Conservation (phyloP, 2,113 vertebrate species). For the Labrus mixtus region DNA sequence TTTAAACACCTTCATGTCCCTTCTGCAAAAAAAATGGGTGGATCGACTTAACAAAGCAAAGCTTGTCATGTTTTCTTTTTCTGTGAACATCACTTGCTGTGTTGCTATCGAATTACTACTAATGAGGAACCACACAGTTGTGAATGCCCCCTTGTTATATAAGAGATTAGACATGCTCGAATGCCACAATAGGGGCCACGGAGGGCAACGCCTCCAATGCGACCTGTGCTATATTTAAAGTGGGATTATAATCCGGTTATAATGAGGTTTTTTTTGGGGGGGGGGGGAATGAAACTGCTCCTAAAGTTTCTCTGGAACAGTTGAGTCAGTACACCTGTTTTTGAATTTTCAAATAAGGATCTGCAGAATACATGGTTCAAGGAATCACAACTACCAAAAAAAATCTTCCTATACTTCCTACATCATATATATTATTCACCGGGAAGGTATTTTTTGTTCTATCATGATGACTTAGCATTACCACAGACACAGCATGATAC, state of each 20-base stretch:
- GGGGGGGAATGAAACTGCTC: conserved; percentile 8
- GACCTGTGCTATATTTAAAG: conserved; percentile 45
- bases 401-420: neutral
- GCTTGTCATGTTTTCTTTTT: conserved; percentile 48
- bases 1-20: conserved; percentile 9
- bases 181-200: conserved; percentile 41
- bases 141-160: conserved; percentile 64
- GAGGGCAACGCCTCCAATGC: conserved; percentile 54
- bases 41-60: conserved; percentile 28
- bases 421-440: neutral
- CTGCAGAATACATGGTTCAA: neutral
- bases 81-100: conserved; percentile 39
- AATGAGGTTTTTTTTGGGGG: conserved; percentile 11
- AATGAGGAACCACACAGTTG: conserved; percentile 57
- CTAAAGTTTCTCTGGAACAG: conserved; percentile 31
- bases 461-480: conserved; percentile 43
- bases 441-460: conserved; percentile 21
- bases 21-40: conserved; percentile 19
- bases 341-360: conserved; percentile 9
- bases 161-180: conserved; percentile 68
- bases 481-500: conserved; percentile 1
- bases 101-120: conserved; percentile 66
- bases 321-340: neutral
- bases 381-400: too few species aligned
- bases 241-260: conserved; percentile 56